Percentiles rank a stretch among this genome's conserved stretches.
Conservation (phyloP, 2,113 vertebrate species). For the Nannospalax galili region DNA sequence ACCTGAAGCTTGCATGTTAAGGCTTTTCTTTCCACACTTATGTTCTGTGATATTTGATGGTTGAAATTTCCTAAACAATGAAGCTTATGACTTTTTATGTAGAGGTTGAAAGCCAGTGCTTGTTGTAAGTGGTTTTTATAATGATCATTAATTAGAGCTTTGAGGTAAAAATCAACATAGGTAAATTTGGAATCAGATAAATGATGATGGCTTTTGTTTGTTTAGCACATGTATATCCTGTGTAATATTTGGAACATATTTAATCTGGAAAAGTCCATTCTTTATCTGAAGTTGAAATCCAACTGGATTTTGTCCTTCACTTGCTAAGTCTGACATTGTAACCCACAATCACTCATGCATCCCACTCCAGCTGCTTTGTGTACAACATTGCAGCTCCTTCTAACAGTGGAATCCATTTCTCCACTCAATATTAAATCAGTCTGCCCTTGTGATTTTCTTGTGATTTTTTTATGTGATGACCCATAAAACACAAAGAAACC, state of each 20-base stretch:
- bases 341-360: too few species aligned
- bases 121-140: conserved; percentile 12
- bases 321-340: not conserved
- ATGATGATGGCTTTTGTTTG: not conserved
- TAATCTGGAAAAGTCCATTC: not conserved
- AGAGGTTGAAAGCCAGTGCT: conserved; percentile 3
- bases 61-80: not conserved
- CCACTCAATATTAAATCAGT: not conserved
- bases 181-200: not conserved
- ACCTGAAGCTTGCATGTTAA: not conserved
- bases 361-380: not conserved
- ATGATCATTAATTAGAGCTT: not conserved
- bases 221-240: not conserved
- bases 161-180: conserved; percentile 15
- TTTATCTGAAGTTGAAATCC: not conserved
- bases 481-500: not conserved
- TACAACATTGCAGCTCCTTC: not conserved
- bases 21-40: not conserved
- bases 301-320: not conserved
- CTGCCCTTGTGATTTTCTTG: not conserved
- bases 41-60: conserved; percentile 6
- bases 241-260: not conserved
- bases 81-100: not conserved
- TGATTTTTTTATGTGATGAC: too few species aligned
- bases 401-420: not conserved